These are phyloP conservation scores for Cichladusa arquata DNA, from an alignment of 2,113 vertebrate species.

Conservation along the genomic window DNA sequence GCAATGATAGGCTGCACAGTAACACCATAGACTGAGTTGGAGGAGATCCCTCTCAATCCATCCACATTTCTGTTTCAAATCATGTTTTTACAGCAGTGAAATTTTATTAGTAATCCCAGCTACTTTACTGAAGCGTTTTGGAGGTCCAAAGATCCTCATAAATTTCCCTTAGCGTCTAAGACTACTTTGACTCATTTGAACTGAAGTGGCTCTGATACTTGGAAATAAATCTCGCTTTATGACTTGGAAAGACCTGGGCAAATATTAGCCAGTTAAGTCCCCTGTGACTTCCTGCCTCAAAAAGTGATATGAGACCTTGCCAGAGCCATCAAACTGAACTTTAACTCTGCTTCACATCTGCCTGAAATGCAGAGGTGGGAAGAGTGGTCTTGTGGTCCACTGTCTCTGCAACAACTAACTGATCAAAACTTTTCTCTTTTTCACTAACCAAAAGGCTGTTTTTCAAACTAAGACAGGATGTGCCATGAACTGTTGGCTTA, in stretches of 20 bases:
- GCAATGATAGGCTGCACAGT: neutral
- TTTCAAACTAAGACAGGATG: neutral
- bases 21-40: neutral
- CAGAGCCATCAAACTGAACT: neutral
- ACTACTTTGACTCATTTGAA: neutral
- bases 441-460: neutral
- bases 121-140: neutral
- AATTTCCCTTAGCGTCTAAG: neutral
- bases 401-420: neutral
- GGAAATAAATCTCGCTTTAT: neutral
- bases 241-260: neutral
- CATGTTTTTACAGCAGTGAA: neutral
- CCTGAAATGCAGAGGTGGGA: neutral
- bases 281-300: neutral
- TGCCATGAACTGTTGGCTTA: neutral
- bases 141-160: neutral
- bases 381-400: neutral
- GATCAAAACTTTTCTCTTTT: neutral
- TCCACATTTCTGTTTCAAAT: neutral
- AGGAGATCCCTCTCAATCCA: neutral
- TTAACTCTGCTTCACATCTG: neutral
- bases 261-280: neutral
- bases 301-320: neutral
- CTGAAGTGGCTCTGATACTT: neutral
- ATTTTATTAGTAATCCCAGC: conserved; percentile 1